Evolutionary conservation across 2,113 vertebrate species (phyloP).

Genomic region (Galemys pyrenaicus): DNA sequence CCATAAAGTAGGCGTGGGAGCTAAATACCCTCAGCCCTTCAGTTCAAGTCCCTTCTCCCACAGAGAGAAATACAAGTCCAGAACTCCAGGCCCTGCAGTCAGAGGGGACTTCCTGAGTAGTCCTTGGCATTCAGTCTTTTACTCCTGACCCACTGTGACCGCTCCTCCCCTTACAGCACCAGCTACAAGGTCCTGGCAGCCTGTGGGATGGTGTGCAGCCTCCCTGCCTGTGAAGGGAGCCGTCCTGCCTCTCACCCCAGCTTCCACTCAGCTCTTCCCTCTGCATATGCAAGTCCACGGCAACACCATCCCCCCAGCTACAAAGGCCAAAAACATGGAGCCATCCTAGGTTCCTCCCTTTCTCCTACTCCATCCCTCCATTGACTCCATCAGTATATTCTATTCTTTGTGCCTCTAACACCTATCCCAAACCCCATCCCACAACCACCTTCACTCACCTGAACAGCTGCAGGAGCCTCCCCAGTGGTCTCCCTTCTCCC

Average conservation of each 20-base stretch:
- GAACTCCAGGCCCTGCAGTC: not conserved
- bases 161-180: not conserved
- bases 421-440: not conserved
- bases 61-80: not conserved
- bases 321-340: not conserved
- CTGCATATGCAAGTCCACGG: accelerated
- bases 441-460: not conserved
- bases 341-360: not conserved
- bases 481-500: not conserved
- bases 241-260: too few species aligned
- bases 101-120: not conserved
- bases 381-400: not conserved
- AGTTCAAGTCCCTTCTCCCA: not conserved
- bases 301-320: not conserved
- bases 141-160: not conserved
- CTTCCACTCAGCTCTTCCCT: not conserved
- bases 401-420: not conserved
- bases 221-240: not conserved
- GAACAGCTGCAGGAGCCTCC: not conserved
- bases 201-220: not conserved
- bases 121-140: not conserved
- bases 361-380: not conserved
- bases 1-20: accelerated
- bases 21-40: accelerated
- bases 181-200: not conserved